These are phyloP conservation scores for Cyprinodon diabolis DNA, from an alignment of 2,797 vertebrate species.

Conservation along the genomic window DNA sequence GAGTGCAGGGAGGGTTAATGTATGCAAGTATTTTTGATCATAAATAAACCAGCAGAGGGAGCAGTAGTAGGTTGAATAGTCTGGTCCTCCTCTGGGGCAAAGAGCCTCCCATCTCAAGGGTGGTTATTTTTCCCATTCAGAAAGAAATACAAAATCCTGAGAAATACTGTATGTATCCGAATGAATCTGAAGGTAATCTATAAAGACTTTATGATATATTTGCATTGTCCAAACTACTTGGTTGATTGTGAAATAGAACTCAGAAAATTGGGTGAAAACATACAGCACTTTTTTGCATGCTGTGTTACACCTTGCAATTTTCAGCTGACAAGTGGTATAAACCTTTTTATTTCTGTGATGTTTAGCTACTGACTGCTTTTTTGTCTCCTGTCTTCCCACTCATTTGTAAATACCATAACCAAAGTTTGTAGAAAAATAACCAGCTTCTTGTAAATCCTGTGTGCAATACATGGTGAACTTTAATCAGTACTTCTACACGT, in stretches of 20 bases:
- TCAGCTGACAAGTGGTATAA: neutral
- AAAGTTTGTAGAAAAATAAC: neutral
- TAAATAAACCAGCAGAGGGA: constrained; percentile 74
- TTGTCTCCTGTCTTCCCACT: constrained; percentile 7
- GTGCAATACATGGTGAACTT: neutral
- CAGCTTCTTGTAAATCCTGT: neutral
- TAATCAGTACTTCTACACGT: neutral
- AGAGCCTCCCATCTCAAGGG: constrained; percentile 41
- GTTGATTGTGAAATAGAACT: neutral
- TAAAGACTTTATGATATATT: neutral
- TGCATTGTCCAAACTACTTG: neutral
- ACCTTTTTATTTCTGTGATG: neutral
- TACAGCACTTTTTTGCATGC: neutral
- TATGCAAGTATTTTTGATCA: constrained; percentile 48
- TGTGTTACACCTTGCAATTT: neutral
- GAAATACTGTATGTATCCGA: constrained; percentile 13
- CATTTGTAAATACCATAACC: constrained; percentile 15
- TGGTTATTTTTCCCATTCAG: constrained; percentile 39
- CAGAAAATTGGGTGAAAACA: neutral
- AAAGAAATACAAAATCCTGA: constrained; percentile 30
- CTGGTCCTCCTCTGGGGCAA: constrained; percentile 55
- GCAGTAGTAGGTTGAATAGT: constrained; percentile 68
- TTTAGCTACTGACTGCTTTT: constrained; percentile 22
- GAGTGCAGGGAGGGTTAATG: constrained; percentile 48
- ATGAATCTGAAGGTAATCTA: neutral